phyloP scores from a whole-genome alignment of 2,113 vertebrate species.

The Amazona guildingii region DNA sequence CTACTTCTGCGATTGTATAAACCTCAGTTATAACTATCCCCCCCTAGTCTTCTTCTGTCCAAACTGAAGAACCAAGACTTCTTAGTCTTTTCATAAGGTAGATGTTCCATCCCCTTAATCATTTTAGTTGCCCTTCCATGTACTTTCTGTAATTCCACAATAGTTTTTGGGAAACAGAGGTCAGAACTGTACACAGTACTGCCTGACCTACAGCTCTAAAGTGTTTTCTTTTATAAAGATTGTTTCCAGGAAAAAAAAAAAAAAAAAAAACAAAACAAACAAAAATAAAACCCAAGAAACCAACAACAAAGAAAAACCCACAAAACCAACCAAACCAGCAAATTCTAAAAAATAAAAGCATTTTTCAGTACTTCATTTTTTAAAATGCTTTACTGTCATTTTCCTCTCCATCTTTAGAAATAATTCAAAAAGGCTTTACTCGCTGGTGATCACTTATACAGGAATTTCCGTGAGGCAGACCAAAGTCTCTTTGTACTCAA shows the following conservation, averaged over 20 bases:
- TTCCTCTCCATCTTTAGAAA: neutral
- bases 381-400: neutral
- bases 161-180: neutral
- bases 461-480: conserved; percentile 17
- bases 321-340: neutral
- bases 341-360: neutral
- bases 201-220: neutral
- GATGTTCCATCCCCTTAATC: neutral
- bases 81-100: neutral
- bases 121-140: neutral
- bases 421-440: conserved; percentile 6
- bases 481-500: conserved; percentile 16
- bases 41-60: neutral
- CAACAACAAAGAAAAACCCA: neutral
- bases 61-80: neutral
- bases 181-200: neutral
- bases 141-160: neutral
- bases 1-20: neutral
- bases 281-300: neutral
- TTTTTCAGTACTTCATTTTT: neutral
- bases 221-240: neutral
- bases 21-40: neutral
- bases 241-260: neutral
- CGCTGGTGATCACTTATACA: neutral
- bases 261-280: neutral